Evolutionary conservation across 2,113 vertebrate species (phyloP).

Genomic region (Rostratula benghalensis): DNA sequence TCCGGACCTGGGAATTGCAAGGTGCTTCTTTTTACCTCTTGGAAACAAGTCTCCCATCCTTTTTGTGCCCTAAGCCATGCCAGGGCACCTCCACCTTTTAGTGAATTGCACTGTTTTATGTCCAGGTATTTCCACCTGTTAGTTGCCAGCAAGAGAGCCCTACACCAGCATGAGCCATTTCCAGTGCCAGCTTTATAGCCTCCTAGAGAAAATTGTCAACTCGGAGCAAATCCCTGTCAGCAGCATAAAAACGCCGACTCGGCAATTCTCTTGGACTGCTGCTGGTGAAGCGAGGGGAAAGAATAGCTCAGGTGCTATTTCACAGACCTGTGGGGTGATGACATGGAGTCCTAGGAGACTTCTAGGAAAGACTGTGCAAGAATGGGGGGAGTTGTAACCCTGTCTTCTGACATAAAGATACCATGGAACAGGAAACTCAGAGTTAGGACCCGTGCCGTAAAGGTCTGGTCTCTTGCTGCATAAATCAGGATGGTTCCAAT

Average conservation of each 20-base stretch:
- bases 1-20: fast-evolving
- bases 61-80: not conserved
- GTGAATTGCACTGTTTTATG: not conserved
- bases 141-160: not conserved
- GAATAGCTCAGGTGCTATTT: not conserved
- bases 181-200: not conserved
- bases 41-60: not conserved
- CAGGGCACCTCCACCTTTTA: not conserved
- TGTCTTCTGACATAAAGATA: not conserved
- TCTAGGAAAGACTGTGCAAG: not conserved
- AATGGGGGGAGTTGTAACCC: not conserved
- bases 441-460: not conserved
- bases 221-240: not conserved
- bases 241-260: not conserved
- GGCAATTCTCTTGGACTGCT: not conserved
- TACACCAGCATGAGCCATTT: not conserved
- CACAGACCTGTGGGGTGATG: not conserved
- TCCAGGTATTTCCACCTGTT: not conserved
- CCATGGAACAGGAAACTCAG: not conserved
- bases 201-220: not conserved
- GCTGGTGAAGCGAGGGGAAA: not conserved
- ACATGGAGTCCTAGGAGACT: not conserved
- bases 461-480: not conserved
- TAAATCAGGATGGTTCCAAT: not conserved
- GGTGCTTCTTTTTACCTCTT: not conserved